Conservation (phyloP, 2,888 invertebrate genomes). For the Allacma fusca region DNA sequence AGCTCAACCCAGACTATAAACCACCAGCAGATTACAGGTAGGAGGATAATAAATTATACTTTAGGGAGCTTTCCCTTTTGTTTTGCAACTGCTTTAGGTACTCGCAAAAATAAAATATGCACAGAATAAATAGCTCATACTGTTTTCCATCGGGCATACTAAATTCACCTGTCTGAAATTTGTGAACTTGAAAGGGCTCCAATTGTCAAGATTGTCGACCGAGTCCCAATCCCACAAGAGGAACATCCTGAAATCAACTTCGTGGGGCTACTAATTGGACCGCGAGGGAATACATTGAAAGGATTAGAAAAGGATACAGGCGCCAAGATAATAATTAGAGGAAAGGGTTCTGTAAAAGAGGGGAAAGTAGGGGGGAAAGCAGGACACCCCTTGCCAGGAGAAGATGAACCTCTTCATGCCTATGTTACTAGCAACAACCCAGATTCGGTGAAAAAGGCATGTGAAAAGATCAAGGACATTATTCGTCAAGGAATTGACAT, state of each 20-base stretch:
- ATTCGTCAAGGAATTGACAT: conserved; percentile 98
- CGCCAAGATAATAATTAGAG: conserved; percentile 97
- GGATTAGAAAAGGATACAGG: conserved; percentile 96
- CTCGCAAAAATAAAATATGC: too few species aligned
- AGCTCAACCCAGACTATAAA: conserved; percentile 96
- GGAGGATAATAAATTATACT: too few species aligned
- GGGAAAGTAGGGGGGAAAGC: conserved; percentile 97
- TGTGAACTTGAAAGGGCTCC: conserved; percentile 77
- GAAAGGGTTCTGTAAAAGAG: conserved; percentile 99
- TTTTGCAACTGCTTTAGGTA: too few species aligned
- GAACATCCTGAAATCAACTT: conserved; percentile 99
- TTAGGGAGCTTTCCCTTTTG: too few species aligned
- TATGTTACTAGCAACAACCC: conserved; percentile 98
- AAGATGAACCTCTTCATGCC: conserved; percentile 99
- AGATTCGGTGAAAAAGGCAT: conserved; percentile 95
- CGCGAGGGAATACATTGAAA: conserved; percentile 98
- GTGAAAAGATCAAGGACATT: conserved; percentile 95
- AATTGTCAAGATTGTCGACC: conserved; percentile 80
- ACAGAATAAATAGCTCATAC: too few species aligned
- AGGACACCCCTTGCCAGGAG: conserved; percentile 97
- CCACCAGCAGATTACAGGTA: conserved; percentile 98
- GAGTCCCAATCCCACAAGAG: conserved; percentile 99
- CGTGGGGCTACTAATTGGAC: conserved; percentile 97
- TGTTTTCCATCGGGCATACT: too few species aligned
- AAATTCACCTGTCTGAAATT: too few species aligned